A percentile compares a stretch with the other conserved stretches of the same genome.
Conservation (phyloP, 2,888 invertebrate species). For the Anorthoa munda region DNA sequence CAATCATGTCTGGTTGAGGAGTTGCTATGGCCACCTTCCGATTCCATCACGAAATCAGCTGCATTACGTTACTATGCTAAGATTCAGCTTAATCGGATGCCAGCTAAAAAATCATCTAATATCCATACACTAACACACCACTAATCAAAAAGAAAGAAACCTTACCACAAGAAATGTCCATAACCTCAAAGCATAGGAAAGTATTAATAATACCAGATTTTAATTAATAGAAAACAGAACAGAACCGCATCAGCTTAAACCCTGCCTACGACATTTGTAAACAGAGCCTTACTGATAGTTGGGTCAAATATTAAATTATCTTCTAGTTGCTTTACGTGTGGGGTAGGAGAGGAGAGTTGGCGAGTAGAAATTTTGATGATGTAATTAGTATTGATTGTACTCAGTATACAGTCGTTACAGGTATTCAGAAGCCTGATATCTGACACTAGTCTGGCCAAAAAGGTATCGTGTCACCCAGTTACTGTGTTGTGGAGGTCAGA, state of each 20-base stretch:
- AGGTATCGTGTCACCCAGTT: too few relatives aligned
- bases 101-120: not conserved
- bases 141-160: not conserved
- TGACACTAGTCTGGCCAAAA: too few relatives aligned
- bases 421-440: too few relatives aligned
- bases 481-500: too few relatives aligned
- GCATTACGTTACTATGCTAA: too few relatives aligned
- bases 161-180: not conserved
- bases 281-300: conserved; percentile 60
- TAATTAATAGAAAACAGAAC: conserved; percentile 62
- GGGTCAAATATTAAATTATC: conserved; percentile 71
- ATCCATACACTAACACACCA: too few relatives aligned
- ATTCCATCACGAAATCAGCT: too few relatives aligned
- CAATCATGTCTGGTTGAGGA: too few relatives aligned
- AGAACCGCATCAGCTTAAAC: conserved; percentile 57
- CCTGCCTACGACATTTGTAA: conserved; percentile 69
- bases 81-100: too few relatives aligned
- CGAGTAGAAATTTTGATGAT: conserved; percentile 4
- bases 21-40: too few relatives aligned
- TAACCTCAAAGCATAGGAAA: not conserved
- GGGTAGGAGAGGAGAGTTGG: conserved; percentile 24
- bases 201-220: conserved; percentile 13
- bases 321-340: conserved; percentile 58
- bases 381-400: not conserved
- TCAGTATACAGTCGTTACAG: too few relatives aligned